These are phyloP conservation scores for Pogonus chalceus DNA, from an alignment of 1,140 invertebrate species.

Conservation along the genomic window DNA sequence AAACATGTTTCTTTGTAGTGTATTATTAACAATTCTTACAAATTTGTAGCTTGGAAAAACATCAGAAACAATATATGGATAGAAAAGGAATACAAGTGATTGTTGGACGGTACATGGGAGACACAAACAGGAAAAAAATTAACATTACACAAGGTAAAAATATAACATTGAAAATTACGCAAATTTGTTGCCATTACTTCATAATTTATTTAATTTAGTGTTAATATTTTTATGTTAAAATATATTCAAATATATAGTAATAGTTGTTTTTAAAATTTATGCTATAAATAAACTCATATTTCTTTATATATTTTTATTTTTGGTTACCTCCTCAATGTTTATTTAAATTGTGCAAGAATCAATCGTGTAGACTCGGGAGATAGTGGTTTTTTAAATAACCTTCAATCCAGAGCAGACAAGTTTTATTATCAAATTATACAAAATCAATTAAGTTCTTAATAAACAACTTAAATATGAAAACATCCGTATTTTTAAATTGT, in stretches of 20 bases:
- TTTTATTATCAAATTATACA: too few species aligned
- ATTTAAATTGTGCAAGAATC: too few species aligned
- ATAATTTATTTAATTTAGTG: neutral
- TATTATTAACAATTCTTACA: too few species aligned
- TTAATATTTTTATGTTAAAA: neutral
- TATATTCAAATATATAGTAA: neutral
- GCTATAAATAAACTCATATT: neutral
- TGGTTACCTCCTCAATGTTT: too few species aligned
- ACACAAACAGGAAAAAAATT: conserved; percentile 42
- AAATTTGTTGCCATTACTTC: neutral
- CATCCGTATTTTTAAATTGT: too few species aligned
- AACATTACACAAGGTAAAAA: conserved; percentile 59
- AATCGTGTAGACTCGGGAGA: too few species aligned
- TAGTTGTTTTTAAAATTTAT: neutral
- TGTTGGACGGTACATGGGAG: conserved; percentile 75
- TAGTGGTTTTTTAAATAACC: too few species aligned
- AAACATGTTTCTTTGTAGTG: too few species aligned
- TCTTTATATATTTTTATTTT: conserved; percentile 6
- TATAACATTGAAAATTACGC: conserved; percentile 4
- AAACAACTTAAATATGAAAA: too few species aligned
- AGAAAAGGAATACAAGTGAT: conserved; percentile 64
- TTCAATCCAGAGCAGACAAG: too few species aligned
- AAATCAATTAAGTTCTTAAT: too few species aligned
- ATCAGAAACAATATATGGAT: conserved; percentile 61
- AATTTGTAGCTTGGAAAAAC: conserved; percentile 35